phyloP scores from a whole-genome alignment of 30 jellyfish, hydroid and myxozoan species.

The Pelagia noctiluca region DNA sequence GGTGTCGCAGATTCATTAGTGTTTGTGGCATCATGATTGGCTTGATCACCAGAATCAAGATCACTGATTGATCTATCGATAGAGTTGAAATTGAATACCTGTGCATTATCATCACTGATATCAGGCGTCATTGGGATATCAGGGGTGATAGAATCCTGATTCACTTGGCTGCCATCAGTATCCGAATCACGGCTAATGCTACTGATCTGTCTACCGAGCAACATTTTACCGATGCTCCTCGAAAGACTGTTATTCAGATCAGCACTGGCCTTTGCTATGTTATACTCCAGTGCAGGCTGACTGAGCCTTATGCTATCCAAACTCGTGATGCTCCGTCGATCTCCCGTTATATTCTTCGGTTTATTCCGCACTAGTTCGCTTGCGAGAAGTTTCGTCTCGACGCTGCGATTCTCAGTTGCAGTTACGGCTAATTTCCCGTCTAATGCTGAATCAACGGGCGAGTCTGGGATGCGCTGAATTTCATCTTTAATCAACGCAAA shows the following conservation, averaged over 20 bases:
- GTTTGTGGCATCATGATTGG: no score
- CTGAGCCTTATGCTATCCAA: conserved; percentile 70
- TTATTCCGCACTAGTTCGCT: conserved; percentile 54
- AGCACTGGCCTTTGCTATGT: conserved; percentile 38
- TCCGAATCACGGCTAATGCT: conserved; percentile 5
- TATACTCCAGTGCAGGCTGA: conserved; percentile 91
- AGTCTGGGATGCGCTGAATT: conserved; percentile 36
- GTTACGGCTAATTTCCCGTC: not conserved
- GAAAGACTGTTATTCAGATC: conserved; percentile 39
- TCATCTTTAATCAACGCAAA: conserved; percentile 56
- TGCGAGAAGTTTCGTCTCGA: conserved; percentile 47
- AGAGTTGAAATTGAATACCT: no score
- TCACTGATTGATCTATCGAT: no score
- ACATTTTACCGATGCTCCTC: conserved; percentile 36
- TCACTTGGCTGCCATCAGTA: no score
- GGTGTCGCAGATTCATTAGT: no score
- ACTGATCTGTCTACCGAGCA: not conserved
- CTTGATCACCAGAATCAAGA: no score
- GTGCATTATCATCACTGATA: no score
- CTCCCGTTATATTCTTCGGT: conserved; percentile 33
- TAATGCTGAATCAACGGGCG: not conserved
- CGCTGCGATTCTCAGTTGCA: not conserved
- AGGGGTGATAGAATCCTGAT: no score
- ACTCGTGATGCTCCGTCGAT: conserved; percentile 58
- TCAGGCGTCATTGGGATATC: no score